Percentiles rank a stretch among this genome's conserved stretches.
These are phyloP conservation scores for Ariolimax columbianus DNA, from an alignment of 2,888 invertebrate genomes.

Conservation along the genomic window DNA sequence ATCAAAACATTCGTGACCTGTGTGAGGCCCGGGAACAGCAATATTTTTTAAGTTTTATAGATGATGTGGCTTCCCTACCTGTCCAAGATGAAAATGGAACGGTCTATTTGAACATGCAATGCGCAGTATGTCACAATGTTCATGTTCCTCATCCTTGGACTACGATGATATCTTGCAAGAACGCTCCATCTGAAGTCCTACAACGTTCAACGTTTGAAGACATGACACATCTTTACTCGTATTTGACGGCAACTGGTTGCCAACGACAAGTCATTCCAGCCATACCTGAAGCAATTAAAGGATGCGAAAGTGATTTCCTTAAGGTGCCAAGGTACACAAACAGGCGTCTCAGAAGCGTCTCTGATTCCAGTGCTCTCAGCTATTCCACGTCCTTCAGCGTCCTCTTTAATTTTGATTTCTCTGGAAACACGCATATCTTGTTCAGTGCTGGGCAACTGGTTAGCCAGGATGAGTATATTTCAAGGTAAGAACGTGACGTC, in stretches of 20 bases:
- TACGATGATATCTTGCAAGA: constrained; percentile 57
- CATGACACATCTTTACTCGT: constrained; percentile 25
- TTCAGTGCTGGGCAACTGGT: constrained; percentile 59
- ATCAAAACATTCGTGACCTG: constrained; percentile 47
- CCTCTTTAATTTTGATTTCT: constrained; percentile 73
- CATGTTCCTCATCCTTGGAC: constrained; percentile 59
- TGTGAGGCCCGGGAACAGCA: constrained; percentile 55
- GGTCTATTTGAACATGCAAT: constrained; percentile 68
- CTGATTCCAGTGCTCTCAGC: neutral
- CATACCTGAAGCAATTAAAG: constrained; percentile 32
- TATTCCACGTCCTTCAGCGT: constrained; percentile 68
- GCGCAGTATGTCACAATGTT: constrained; percentile 65
- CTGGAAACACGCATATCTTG: constrained; percentile 71
- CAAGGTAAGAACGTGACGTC: constrained; percentile 11
- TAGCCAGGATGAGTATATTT: constrained; percentile 4
- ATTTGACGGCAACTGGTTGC: constrained; percentile 36
- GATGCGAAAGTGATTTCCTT: neutral
- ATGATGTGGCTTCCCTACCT: constrained; percentile 61
- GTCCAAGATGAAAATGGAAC: constrained; percentile 65
- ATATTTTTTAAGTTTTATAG: constrained; percentile 48
- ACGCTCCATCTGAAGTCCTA: neutral
- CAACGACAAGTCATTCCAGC: constrained; percentile 36
- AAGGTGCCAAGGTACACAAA: neutral
- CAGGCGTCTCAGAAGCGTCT: neutral
- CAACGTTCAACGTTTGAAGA: neutral